phyloP scores from a whole-genome alignment of 2,797 vertebrate genomes.

The Acanthurus tractus region DNA sequence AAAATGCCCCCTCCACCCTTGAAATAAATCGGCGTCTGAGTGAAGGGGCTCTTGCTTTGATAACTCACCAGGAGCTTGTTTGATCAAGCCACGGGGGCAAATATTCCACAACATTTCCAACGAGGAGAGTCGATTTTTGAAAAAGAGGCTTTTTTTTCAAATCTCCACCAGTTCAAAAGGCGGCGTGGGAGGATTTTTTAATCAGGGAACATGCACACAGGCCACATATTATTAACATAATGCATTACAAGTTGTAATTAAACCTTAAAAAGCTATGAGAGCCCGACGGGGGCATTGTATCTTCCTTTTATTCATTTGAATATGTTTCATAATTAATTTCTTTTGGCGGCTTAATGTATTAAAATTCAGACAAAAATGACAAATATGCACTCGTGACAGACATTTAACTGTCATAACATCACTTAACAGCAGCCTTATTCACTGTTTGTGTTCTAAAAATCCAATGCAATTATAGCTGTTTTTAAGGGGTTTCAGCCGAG shows the following conservation, averaged over 20 bases:
- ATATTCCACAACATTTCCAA: conserved; percentile 60
- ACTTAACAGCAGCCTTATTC: background rate
- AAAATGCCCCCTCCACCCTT: conserved; percentile 39
- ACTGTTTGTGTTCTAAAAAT: background rate
- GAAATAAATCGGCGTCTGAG: conserved; percentile 33
- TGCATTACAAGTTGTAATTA: conserved; percentile 72
- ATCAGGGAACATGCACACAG: conserved; percentile 58
- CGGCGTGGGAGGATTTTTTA: conserved; percentile 74
- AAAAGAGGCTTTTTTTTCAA: conserved; percentile 55
- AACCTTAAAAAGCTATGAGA: conserved; percentile 52
- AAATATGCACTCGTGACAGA: conserved; percentile 17
- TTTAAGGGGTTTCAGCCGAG: conserved; percentile 14
- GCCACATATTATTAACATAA: conserved; percentile 73
- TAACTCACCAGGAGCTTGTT: conserved; percentile 65
- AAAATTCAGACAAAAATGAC: conserved; percentile 35
- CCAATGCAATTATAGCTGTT: background rate
- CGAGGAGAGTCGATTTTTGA: conserved; percentile 36
- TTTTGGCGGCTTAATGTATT: conserved; percentile 36
- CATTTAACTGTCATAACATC: conserved; percentile 6
- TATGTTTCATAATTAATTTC: conserved; percentile 54
- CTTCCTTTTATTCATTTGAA: conserved; percentile 50
- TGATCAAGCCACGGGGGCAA: conserved; percentile 72
- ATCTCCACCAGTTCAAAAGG: conserved; percentile 71
- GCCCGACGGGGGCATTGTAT: conserved; percentile 32
- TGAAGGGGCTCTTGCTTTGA: conserved; percentile 67